phyloP scores from a whole-genome alignment of 2,797 vertebrate species.

The Etheostoma perlongum region DNA sequence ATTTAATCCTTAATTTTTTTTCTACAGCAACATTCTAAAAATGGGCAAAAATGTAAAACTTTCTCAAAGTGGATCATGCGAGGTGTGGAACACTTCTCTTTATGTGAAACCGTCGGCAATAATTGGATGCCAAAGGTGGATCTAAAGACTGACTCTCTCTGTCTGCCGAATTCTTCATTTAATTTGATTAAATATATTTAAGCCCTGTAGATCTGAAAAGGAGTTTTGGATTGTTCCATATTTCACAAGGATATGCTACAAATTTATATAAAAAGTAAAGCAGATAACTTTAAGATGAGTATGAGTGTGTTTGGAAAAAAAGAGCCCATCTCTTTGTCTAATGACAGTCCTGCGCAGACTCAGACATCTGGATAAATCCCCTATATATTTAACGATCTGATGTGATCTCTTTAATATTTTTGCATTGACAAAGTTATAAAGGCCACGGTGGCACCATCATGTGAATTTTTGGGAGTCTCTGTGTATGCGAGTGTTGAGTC shows the following conservation, averaged over 20 bases:
- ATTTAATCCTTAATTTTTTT: background rate
- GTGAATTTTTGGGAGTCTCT: slow-evolving; percentile 9
- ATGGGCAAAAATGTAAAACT: background rate
- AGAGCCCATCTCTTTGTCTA: background rate
- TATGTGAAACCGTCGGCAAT: background rate
- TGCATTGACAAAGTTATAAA: slow-evolving; percentile 25
- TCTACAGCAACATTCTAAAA: background rate
- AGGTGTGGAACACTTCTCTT: background rate
- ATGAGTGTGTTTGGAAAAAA: background rate
- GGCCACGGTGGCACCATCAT: slow-evolving; percentile 28
- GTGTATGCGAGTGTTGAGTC: slow-evolving; percentile 12
- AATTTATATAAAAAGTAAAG: background rate
- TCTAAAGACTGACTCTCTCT: background rate
- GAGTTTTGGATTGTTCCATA: background rate
- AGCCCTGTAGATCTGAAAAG: background rate
- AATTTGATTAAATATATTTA: background rate
- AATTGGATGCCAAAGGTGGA: background rate
- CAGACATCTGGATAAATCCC: background rate
- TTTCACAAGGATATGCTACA: background rate
- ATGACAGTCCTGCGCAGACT: background rate
- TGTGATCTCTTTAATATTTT: slow-evolving; percentile 1
- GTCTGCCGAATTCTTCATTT: background rate
- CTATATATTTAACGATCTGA: background rate
- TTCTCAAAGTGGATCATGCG: background rate
- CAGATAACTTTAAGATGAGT: background rate